These are phyloP conservation scores for Anarhynchus alexandrinus DNA, from an alignment of 2,113 vertebrate genomes.

Conservation along the genomic window DNA sequence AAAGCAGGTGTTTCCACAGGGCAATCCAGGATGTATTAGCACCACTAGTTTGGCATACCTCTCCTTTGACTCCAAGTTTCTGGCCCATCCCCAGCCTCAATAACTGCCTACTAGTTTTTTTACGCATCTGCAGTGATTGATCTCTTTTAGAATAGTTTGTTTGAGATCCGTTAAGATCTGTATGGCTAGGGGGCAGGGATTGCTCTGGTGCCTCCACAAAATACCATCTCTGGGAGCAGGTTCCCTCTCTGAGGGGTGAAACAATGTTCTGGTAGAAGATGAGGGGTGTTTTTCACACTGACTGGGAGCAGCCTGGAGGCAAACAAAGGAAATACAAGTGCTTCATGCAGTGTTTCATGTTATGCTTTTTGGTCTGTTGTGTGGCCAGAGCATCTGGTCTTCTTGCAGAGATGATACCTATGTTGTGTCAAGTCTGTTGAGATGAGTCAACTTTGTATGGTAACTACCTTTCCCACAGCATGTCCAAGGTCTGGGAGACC, in stretches of 20 bases:
- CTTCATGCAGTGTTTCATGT: background rate
- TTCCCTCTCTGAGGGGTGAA: background rate
- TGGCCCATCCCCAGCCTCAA: background rate
- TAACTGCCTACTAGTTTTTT: background rate
- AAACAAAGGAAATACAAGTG: background rate
- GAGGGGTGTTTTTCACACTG: background rate
- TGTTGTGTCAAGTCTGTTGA: background rate
- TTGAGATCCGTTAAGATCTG: background rate
- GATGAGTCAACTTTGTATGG: fast-evolving
- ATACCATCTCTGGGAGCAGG: background rate
- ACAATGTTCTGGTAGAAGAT: background rate
- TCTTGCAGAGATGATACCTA: background rate
- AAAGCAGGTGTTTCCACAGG: background rate
- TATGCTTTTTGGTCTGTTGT: background rate
- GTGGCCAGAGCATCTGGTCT: background rate
- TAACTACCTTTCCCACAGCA: background rate
- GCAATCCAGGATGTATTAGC: background rate
- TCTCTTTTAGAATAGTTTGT: background rate
- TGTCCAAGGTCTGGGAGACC: background rate
- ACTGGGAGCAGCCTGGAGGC: background rate
- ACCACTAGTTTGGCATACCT: background rate
- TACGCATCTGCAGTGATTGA: background rate
- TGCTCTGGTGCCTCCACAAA: background rate
- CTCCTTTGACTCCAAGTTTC: background rate
- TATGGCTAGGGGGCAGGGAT: background rate